Evolutionary conservation across 2,888 invertebrate genomes (phyloP).

Genomic region (Chironomus tentans): DNA sequence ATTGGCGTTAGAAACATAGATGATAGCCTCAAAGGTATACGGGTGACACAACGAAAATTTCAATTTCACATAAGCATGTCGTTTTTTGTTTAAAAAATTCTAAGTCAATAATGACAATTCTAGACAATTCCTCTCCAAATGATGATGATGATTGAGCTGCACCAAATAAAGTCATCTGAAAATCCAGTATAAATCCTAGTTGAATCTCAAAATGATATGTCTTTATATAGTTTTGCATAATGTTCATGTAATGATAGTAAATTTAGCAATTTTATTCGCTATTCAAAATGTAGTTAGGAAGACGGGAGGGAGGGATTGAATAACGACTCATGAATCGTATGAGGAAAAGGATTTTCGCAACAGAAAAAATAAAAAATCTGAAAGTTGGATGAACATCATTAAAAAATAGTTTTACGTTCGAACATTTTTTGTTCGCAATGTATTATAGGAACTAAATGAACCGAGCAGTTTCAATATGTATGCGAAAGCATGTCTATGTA

Average conservation of each 20-base stretch:
- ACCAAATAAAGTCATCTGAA: too few species aligned
- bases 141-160: too few species aligned
- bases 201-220: too few species aligned
- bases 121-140: too few species aligned
- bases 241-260: not conserved
- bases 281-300: not conserved
- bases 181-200: too few species aligned
- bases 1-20: too few species aligned
- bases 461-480: constrained; percentile 5
- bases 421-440: not conserved
- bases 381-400: not conserved
- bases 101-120: too few species aligned
- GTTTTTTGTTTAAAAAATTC: too few species aligned
- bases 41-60: too few species aligned
- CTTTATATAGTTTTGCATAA: not conserved
- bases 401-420: not conserved
- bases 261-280: not conserved
- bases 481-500: too few species aligned
- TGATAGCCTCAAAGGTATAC: too few species aligned
- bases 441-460: constrained; percentile 4
- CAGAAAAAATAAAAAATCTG: not conserved
- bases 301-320: not conserved
- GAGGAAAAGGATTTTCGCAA: not conserved
- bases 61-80: too few species aligned
- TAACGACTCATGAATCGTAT: not conserved